Evolutionary conservation across 2,888 invertebrate species (phyloP), one percentile per base, ranked within the genome.

Genomic region (Nipponacmea schrenckii): DNA sequence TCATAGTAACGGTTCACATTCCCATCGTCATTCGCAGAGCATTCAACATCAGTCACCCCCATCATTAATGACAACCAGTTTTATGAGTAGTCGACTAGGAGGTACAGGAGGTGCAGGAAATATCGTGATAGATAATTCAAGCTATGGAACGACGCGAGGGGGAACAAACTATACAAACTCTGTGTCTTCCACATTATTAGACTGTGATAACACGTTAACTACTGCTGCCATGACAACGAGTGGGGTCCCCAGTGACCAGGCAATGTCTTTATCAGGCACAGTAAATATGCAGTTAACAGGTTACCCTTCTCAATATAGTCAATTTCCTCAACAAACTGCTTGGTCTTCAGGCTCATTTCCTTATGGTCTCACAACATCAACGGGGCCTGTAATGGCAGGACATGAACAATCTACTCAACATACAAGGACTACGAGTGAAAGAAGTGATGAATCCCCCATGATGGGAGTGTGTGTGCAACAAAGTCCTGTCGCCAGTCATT

Each of bases 401-500:
- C 69, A 74, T 56, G 68, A 73, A 46, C 31, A 69, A 39, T 44
- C 67, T 44, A 56, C 74, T 48, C 80, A 78, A 69, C 82, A 80
- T 69, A 67, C 78, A 62, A 73, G 81, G 72, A 78, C 79, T 73
- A 79, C 80, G 8, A 72, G 79, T 17, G 83, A 81, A 67, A 74
- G 84, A 24, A 83, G 92, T 80, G 93, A 93, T 82, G 93, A 93
- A 86, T 93, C 94, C 85, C 94, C 94, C 81, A 94, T 96, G 94
- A 93, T 95, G 85, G 94, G 94, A 79, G 95, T 95, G 83, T 95
- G 95, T 91, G 93, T 95, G 88, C 94, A 95, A 90, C 95, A 96
- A 91, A 95, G 94, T 91, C 95, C 96, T 85, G 96, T 96, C 87
- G 95, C 94, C 89, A 96, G 96, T 90, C 96, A 96, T 90, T 93